Conservation (phyloP, 2,888 invertebrate species). For the Germaria angustata region DNA sequence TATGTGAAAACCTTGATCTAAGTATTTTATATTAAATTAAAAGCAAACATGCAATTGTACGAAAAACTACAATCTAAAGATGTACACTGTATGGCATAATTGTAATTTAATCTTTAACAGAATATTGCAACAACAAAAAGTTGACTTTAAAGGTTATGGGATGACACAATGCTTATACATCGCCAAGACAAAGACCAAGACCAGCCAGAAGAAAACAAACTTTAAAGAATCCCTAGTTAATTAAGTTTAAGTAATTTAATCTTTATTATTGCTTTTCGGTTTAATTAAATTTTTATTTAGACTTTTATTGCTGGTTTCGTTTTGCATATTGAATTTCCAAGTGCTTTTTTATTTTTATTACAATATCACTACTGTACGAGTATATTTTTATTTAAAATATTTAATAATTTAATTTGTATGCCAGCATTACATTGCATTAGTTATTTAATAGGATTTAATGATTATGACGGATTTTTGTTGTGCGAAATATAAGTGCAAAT, state of each 20-base stretch:
- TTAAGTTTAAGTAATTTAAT: slow-evolving; percentile 48
- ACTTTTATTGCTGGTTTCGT: slow-evolving; percentile 19
- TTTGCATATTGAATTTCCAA: slow-evolving; percentile 52
- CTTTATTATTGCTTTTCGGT: not conserved
- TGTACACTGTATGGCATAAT: slow-evolving; percentile 25
- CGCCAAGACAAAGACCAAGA: slow-evolving; percentile 4
- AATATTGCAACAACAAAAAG: slow-evolving; percentile 37
- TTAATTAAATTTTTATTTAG: not conserved
- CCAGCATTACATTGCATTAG: slow-evolving; percentile 5
- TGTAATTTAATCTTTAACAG: slow-evolving; percentile 46
- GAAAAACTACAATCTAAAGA: slow-evolving; percentile 13
- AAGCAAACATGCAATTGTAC: slow-evolving; percentile 1
- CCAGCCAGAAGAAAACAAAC: not conserved
- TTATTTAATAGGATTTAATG: slow-evolving; percentile 29
- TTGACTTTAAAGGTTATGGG: slow-evolving; percentile 54
- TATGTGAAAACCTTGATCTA: slow-evolving; percentile 53
- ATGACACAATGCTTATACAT: slow-evolving; percentile 37
- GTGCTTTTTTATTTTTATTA: slow-evolving; percentile 4
- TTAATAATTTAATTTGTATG: slow-evolving; percentile 26
- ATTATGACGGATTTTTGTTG: not conserved
- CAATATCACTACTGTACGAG: slow-evolving; percentile 13
- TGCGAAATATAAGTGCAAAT: not conserved
- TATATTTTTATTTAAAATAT: not conserved
- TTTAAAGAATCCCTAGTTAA: slow-evolving; percentile 14
- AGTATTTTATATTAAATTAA: slow-evolving; percentile 45